Percentiles rank a stretch among this genome's conserved stretches.
Evolutionary conservation across 2,888 invertebrate species (phyloP).

Genomic region (Zygothrica quintamaculata): DNA sequence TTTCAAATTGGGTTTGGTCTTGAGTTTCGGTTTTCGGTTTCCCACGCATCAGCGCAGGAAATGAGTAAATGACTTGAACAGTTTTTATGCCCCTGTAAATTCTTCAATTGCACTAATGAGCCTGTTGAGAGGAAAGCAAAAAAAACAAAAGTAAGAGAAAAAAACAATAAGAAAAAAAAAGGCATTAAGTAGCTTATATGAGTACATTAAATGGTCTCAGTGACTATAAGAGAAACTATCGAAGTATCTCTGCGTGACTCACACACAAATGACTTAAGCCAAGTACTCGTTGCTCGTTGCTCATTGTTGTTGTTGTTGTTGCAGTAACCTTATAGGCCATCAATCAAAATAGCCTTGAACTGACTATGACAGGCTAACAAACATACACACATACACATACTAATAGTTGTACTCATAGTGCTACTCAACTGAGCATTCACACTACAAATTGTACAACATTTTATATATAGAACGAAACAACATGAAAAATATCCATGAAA

Average conservation of each 20-base stretch:
- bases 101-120: conserved; percentile 63
- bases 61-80: conserved; percentile 46
- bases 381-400: conserved; percentile 1
- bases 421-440: too few species aligned
- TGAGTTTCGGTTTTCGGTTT: conserved; percentile 44
- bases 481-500: conserved; percentile 37
- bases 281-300: too few species aligned
- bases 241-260: conserved; percentile 43
- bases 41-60: conserved; percentile 65
- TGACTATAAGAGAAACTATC: conserved; percentile 14
- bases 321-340: conserved; percentile 53
- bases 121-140: conserved; percentile 5
- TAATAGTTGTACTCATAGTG: background rate
- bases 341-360: conserved; percentile 76
- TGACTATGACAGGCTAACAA: conserved; percentile 54
- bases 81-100: conserved; percentile 38
- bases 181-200: conserved; percentile 22
- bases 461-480: conserved; percentile 59
- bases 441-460: conserved; percentile 32
- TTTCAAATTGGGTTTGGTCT: too few species aligned
- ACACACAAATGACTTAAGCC: conserved; percentile 37
- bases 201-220: background rate
- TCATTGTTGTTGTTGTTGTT: too few species aligned
- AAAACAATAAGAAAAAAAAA: too few species aligned
- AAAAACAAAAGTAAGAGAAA: too few species aligned